Evolutionary conservation across 2,113 vertebrate species (phyloP), one percentile per base, ranked within the genome.

Genomic region (Megaceryle torquata): DNA sequence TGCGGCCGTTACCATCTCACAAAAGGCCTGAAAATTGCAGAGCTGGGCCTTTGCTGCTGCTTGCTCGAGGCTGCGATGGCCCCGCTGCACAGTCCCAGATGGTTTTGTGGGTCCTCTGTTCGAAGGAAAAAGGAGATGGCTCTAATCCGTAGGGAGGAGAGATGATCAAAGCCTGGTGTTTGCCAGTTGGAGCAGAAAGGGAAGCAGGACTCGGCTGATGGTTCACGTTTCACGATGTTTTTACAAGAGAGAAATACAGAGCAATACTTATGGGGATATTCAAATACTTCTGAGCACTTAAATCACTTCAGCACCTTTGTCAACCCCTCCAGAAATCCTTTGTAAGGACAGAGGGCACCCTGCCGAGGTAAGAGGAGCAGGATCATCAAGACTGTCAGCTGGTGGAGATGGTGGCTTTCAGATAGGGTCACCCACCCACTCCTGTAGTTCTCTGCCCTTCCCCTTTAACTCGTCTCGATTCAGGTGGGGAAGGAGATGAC

Each of bases 341-440:
- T 1, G 24, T 5, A 5, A 72, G 72, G 56, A 74, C 15, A 28
- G 59, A 0, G 5, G 8, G 59, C 5, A 6, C 0, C 48, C 19
- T 17, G 60, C 48, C 0, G 21, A 53, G 43, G 4, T 46, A 26
- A 59, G 46, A 51, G 33, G 13, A 85, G 61, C 41, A 69, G 80
- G n/a, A 64, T 7, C n/a, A 50, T 3, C 43, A 22, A 46, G 59
- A 64, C 2, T 3, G 1, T 19, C 72, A 53, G 82, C 61, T 60
- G 72, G 9, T 17, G 61, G 61, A 48, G n/a, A 35, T 5, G 37
- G 54, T 51, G 72, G 39, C 77, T 86, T 53, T 63, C 37, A 70
- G 8, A 37, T 54, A 0, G 1, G 43, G 75, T 79, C 82, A 60
- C 33, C 13, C 84, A 56, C 8, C 3, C 4, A 4, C n/a, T 50